Evolutionary conservation across 2,888 invertebrate species (phyloP).

Genomic region (Drosophila merina): DNA sequence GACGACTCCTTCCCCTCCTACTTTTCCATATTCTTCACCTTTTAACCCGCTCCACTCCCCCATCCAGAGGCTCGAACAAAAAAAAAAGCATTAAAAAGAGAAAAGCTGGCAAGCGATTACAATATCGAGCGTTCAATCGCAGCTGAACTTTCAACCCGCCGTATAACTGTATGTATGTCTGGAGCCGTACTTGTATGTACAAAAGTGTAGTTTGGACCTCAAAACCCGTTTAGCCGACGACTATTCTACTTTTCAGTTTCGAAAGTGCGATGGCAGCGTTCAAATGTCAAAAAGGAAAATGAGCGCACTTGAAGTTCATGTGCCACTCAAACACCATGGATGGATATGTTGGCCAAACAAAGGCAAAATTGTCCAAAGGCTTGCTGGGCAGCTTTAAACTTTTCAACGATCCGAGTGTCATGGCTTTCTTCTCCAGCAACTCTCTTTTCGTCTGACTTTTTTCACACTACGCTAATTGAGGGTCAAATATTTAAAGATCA

Average conservation of each 20-base stretch:
- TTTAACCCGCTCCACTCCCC: constrained; percentile 17
- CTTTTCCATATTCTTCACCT: constrained; percentile 51
- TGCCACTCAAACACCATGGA: constrained; percentile 35
- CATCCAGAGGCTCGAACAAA: constrained; percentile 2
- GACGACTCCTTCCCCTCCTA: constrained; percentile 55
- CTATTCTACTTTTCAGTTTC: constrained; percentile 73
- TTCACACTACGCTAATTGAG: constrained; percentile 74
- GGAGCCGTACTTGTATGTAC: constrained; percentile 9
- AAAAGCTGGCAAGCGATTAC: constrained; percentile 56
- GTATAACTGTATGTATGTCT: constrained; percentile 8
- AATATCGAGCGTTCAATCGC: constrained; percentile 74
- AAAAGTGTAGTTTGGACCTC: constrained; percentile 14
- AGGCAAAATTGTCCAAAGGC: constrained; percentile 18
- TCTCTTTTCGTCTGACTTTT: constrained; percentile 21
- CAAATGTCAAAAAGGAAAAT: constrained; percentile 73
- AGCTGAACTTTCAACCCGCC: constrained; percentile 72
- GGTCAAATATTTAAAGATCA: constrained; percentile 62
- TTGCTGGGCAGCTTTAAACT: constrained; percentile 26
- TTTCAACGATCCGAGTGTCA: constrained; percentile 18
- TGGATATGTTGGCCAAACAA: constrained; percentile 16
- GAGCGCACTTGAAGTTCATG: constrained; percentile 75
- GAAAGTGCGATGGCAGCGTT: constrained; percentile 66
- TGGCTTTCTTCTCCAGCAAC: constrained; percentile 51
- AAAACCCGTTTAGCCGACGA: constrained; percentile 39
- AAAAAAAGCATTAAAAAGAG: constrained; percentile 3